Conservation (phyloP, 2,888 invertebrate genomes). For the Biston stratarius region DNA sequence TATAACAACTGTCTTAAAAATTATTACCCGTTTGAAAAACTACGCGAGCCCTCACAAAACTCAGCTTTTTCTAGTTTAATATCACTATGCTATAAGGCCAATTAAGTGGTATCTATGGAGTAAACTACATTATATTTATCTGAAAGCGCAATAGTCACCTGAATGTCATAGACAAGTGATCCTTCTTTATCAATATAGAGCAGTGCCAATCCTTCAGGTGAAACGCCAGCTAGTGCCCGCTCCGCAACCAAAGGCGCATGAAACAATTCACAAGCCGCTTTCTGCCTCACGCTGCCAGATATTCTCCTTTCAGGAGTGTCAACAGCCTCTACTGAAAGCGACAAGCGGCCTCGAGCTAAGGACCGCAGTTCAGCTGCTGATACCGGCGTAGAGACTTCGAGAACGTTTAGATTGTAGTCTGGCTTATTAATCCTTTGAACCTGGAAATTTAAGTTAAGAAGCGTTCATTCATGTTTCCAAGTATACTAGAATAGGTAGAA, state of each 20-base stretch:
- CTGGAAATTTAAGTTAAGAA: conserved; percentile 64
- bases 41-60: too few relatives aligned
- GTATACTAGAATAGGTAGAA: too few relatives aligned
- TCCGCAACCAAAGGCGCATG: conserved; percentile 89
- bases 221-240: conserved; percentile 74
- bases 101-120: too few relatives aligned
- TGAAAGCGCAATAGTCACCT: conserved; percentile 62
- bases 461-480: too few relatives aligned
- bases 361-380: conserved; percentile 91
- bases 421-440: conserved; percentile 90
- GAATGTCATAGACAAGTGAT: conserved; percentile 91
- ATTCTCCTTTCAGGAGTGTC: conserved; percentile 89
- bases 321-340: conserved; percentile 90
- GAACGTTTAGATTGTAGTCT: conserved; percentile 90
- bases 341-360: conserved; percentile 91
- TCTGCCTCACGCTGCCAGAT: conserved; percentile 90
- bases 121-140: too few relatives aligned
- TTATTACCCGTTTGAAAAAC: too few relatives aligned
- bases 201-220: conserved; percentile 90
- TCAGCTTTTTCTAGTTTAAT: too few relatives aligned
- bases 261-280: conserved; percentile 93
- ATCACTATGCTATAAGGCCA: too few relatives aligned
- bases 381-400: conserved; percentile 93
- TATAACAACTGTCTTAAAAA: too few relatives aligned
- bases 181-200: conserved; percentile 92